These are phyloP conservation scores for Lapara coniferarum DNA, from an alignment of 2,888 invertebrate species.

Conservation along the genomic window DNA sequence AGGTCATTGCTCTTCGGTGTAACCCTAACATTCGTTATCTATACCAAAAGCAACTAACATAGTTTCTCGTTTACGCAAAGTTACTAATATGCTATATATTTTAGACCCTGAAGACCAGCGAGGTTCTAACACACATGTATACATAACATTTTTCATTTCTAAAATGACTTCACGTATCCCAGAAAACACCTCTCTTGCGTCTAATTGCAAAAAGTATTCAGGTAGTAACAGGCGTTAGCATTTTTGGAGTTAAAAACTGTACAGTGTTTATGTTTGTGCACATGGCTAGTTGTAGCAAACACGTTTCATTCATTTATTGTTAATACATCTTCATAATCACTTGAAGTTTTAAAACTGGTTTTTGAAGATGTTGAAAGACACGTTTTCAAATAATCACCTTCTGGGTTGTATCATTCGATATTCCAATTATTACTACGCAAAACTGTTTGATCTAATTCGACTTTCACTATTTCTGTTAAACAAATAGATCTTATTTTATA, in stretches of 20 bases:
- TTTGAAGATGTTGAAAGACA: background rate
- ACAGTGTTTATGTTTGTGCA: background rate
- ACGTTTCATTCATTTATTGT: background rate
- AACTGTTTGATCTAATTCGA: conserved; percentile 8
- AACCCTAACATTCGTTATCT: too few relatives aligned
- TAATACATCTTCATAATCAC: background rate
- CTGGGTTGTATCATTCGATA: conserved; percentile 4
- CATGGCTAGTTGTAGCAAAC: background rate
- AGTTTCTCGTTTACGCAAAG: too few relatives aligned
- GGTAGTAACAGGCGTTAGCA: background rate
- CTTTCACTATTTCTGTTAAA: background rate
- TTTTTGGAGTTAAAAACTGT: background rate
- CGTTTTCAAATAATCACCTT: background rate
- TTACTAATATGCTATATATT: too few relatives aligned
- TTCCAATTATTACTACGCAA: background rate
- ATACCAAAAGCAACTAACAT: too few relatives aligned
- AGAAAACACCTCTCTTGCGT: background rate
- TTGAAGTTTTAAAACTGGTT: background rate
- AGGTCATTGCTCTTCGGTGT: too few relatives aligned
- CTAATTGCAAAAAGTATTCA: background rate
- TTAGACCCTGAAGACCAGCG: background rate
- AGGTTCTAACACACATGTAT: background rate
- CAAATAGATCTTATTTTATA: background rate
- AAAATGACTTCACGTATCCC: background rate
- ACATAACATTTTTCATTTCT: background rate